Percentiles rank a stretch among this genome's conserved stretches.
Conservation (phyloP, 2,888 invertebrate species). For the Crematogaster levior region DNA sequence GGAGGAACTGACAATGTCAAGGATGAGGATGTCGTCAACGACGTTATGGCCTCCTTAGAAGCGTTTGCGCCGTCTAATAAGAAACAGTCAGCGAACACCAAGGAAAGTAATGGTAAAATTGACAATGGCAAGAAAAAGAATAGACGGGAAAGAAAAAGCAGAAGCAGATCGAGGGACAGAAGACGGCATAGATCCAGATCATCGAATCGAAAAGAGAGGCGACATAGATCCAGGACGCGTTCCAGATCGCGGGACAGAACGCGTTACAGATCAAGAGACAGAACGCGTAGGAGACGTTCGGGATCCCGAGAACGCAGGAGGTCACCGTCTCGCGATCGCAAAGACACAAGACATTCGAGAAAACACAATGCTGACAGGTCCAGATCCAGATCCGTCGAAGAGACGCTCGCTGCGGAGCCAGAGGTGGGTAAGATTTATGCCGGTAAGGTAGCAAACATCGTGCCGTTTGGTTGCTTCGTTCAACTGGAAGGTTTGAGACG, state of each 20-base stretch:
- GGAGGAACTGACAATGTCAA: conserved; percentile 73
- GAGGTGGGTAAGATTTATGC: conserved; percentile 95
- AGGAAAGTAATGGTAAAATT: background rate
- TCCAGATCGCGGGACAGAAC: conserved; percentile 76
- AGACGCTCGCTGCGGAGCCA: conserved; percentile 90
- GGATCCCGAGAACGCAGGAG: conserved; percentile 59
- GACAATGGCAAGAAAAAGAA: conserved; percentile 70
- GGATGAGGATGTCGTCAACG: conserved; percentile 88
- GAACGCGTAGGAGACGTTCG: conserved; percentile 70
- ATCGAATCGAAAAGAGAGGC: conserved; percentile 66
- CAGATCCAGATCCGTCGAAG: conserved; percentile 86
- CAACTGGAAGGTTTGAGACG: conserved; percentile 96
- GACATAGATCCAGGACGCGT: conserved; percentile 68
- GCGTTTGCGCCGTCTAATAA: conserved; percentile 91
- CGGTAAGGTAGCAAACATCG: conserved; percentile 97
- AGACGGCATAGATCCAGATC: conserved; percentile 75
- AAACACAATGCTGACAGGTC: conserved; percentile 77
- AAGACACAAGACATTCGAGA: conserved; percentile 81
- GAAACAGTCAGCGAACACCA: conserved; percentile 67
- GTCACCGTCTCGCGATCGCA: conserved; percentile 75
- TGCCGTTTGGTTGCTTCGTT: conserved; percentile 99
- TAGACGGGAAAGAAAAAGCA: conserved; percentile 77
- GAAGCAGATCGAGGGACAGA: conserved; percentile 79
- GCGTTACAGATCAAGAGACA: conserved; percentile 69
- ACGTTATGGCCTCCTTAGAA: conserved; percentile 95